Base-by-base conservation (phyloP, 37 sponge, comb jelly and placozoan species). In the Tethya wilhelma region DNA sequence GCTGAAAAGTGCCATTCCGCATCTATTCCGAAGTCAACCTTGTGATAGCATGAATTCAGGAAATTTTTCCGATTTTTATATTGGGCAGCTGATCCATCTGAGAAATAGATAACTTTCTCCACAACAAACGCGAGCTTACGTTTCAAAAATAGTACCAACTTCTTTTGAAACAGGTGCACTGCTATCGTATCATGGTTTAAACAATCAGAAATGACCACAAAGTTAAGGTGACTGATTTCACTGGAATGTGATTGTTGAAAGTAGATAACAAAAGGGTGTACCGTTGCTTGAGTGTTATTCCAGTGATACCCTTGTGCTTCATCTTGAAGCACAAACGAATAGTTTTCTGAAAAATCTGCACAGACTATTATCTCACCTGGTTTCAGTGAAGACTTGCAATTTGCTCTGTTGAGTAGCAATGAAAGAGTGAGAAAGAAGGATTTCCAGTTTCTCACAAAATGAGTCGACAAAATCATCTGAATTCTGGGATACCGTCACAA, bases 1-100 rank as follows among this genome's bases (percentile, higher is more conserved):
- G 88, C 88, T 69, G 56, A 72, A 40, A 87, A 80, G 56, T 87
- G 81, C 86, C 86, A 86, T 71, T 86, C 86, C 46, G 79, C 86
- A 8, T 31, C 11, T 14, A 86, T 29, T 19, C 86, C n/a, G 68
- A 81, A 87, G 38, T 87, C 88, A 41, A 0, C 63, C 58, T 81
- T 37, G 46, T 87, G 88, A 75, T 81, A 49, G 64, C 81, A 80
- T 46, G 81, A 39, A 59, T 87, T 87, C 29, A 30, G 23, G 62
- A 59, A 59, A 67, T 87, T 74, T 71, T 71, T 71, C 29, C 70
- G 67, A 46, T 85, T 85, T 69, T 81, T 87, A 39, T 87, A 87
- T 38, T 87, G 82, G 1, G 82, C 56, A n/a, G 77, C 76, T 31
- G 82, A 71, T 22, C 82, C 82, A 69, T 87, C 88, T 70, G 88